Conservation (phyloP, 2,888 invertebrate genomes). For the Aleiodes leptofemur region DNA sequence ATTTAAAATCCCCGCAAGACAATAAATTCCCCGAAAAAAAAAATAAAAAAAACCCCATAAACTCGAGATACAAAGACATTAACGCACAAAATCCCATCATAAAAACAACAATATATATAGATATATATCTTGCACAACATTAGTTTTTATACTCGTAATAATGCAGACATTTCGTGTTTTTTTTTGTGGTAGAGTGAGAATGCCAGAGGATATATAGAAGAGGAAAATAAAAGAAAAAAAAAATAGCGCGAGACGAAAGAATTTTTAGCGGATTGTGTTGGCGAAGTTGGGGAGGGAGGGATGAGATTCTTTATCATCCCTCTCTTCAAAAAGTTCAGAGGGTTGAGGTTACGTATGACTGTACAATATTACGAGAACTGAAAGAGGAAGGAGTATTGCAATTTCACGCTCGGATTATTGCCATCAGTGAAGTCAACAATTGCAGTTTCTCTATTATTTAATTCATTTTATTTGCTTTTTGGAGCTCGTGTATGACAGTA, state of each 20-base stretch:
- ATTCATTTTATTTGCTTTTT: background rate
- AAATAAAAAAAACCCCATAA: constrained; percentile 16
- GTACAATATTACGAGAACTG: constrained; percentile 41
- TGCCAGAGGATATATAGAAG: background rate
- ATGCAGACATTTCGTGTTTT: constrained; percentile 55
- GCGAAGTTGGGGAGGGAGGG: background rate
- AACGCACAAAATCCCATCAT: constrained; percentile 20
- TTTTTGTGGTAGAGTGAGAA: constrained; percentile 17
- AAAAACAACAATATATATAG: constrained; percentile 32
- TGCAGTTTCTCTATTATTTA: constrained; percentile 21
- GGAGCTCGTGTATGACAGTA: constrained; percentile 3
- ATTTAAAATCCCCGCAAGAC: too few relatives aligned
- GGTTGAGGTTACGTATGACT: too few relatives aligned
- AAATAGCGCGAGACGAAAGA: constrained; percentile 11
- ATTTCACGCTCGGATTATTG: constrained; percentile 56
- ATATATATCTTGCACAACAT: constrained; percentile 55
- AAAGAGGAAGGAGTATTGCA: constrained; percentile 49
- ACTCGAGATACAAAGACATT: constrained; percentile 24
- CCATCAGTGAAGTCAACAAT: constrained; percentile 42
- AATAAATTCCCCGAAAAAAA: too few relatives aligned
- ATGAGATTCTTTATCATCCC: constrained; percentile 36
- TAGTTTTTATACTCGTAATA: constrained; percentile 66
- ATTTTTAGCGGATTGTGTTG: constrained; percentile 30
- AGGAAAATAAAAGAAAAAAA: background rate
- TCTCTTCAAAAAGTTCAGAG: constrained; percentile 22